phyloP scores from a whole-genome alignment of 2,797 vertebrate genomes.

The Brachyrhaphis roseni region DNA sequence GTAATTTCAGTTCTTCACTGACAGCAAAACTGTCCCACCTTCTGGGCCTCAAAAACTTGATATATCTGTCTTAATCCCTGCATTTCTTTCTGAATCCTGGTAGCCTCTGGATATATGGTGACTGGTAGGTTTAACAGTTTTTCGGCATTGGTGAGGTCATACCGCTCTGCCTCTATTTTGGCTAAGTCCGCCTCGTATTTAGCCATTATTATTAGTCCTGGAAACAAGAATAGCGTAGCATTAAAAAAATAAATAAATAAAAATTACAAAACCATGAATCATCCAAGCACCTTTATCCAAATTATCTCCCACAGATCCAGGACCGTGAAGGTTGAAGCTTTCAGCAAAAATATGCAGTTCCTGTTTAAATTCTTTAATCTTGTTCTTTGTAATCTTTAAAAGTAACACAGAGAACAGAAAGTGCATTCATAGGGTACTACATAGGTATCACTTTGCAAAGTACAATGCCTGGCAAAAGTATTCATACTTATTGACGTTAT shows the following conservation, averaged over 20 bases:
- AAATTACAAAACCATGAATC: background rate
- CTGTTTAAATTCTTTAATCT: constrained; percentile 80
- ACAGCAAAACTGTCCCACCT: constrained; percentile 70
- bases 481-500: background rate
- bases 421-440: background rate
- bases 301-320: constrained; percentile 89
- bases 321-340: constrained; percentile 85
- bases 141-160: constrained; percentile 87
- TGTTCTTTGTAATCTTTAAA: constrained; percentile 84
- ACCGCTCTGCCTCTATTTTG: constrained; percentile 76
- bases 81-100: constrained; percentile 89
- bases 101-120: constrained; percentile 84
- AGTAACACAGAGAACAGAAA: background rate
- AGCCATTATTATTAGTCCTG: constrained; percentile 85
- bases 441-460: background rate
- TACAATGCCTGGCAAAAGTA: background rate
- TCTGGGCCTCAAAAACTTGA: constrained; percentile 85
- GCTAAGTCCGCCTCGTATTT: constrained; percentile 85
- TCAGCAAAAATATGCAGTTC: constrained; percentile 83
- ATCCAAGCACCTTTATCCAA: constrained; percentile 87
- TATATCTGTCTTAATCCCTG: constrained; percentile 86
- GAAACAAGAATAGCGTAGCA: constrained; percentile 18
- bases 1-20: background rate
- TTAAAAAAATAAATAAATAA: constrained; percentile 3
- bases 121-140: constrained; percentile 89